A percentile compares a stretch with the other conserved stretches of the same genome.
These are phyloP conservation scores for Desmophyllum pertusum DNA, from an alignment of 92 coral and sea anemone genomes.

Conservation along the genomic window DNA sequence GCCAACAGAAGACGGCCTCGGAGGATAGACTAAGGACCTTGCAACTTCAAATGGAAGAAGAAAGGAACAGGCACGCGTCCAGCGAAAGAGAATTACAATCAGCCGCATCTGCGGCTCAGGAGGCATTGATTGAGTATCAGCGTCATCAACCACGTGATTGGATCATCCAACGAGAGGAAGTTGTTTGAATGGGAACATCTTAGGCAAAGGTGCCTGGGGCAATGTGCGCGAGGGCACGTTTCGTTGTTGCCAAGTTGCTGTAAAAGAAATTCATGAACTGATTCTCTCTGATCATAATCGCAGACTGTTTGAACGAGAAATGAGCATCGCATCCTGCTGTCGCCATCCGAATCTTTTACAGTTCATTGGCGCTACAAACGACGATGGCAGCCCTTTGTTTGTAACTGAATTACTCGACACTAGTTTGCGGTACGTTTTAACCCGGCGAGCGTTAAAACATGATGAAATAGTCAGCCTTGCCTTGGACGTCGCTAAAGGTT, in stretches of 20 bases:
- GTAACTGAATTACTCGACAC: conserved; percentile 84
- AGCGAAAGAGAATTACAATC: neutral
- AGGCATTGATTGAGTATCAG: conserved; percentile 55
- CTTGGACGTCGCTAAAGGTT: conserved; percentile 72
- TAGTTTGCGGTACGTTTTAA: conserved; percentile 68
- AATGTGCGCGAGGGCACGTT: neutral
- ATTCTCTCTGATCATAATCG: conserved; percentile 85
- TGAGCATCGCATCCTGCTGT: conserved; percentile 87
- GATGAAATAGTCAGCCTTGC: conserved; percentile 76
- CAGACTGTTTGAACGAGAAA: conserved; percentile 84
- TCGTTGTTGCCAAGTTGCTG: conserved; percentile 66
- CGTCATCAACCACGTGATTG: conserved; percentile 48
- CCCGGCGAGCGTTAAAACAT: conserved; percentile 74
- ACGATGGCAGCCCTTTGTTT: conserved; percentile 75
- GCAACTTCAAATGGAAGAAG: neutral
- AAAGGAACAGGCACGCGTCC: neutral
- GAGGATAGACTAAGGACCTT: conserved; percentile 62
- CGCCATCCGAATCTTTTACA: conserved; percentile 90
- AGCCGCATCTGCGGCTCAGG: conserved; percentile 47
- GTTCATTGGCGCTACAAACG: conserved; percentile 90
- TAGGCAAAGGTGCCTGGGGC: conserved; percentile 8
- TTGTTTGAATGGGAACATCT: neutral
- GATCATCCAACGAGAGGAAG: conserved; percentile 55
- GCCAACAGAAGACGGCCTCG: conserved; percentile 39
- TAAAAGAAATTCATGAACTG: conserved; percentile 82